These are phyloP conservation scores for Sitta europaea DNA, from an alignment of 2,113 vertebrate species.

Conservation along the genomic window DNA sequence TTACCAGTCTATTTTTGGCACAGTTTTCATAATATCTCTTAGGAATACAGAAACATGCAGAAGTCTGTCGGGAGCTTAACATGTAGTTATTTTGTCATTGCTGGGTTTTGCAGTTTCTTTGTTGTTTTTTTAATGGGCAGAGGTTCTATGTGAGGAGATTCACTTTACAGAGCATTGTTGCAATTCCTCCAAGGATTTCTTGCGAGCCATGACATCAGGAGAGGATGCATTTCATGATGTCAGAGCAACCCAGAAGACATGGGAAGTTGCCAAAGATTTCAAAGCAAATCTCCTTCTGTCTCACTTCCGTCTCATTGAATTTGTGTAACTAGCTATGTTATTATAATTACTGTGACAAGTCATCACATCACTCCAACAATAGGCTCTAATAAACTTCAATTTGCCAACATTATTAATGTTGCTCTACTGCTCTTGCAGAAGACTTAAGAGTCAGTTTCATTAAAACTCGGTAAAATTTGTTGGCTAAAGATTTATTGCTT, in stretches of 20 bases:
- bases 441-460: neutral
- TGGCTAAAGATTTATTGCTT: neutral
- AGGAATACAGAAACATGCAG: neutral
- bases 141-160: neutral
- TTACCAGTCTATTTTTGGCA: neutral
- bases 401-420: neutral
- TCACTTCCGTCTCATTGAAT: neutral
- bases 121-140: neutral
- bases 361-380: neutral
- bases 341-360: neutral
- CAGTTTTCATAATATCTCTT: neutral
- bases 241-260: neutral
- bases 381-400: neutral
- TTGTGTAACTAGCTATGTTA: neutral
- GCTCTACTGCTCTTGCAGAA: neutral
- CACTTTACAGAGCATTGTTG: rapidly evolving
- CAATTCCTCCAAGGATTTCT: neutral
- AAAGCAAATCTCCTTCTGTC: neutral
- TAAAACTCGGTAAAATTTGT: neutral
- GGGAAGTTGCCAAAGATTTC: neutral
- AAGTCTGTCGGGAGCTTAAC: neutral
- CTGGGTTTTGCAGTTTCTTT: neutral
- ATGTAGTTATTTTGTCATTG: neutral
- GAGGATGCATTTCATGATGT: neutral
- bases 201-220: neutral